Evolutionary conservation across 2,113 vertebrate genomes (phyloP).

Genomic region (Patagioenas fasciata): DNA sequence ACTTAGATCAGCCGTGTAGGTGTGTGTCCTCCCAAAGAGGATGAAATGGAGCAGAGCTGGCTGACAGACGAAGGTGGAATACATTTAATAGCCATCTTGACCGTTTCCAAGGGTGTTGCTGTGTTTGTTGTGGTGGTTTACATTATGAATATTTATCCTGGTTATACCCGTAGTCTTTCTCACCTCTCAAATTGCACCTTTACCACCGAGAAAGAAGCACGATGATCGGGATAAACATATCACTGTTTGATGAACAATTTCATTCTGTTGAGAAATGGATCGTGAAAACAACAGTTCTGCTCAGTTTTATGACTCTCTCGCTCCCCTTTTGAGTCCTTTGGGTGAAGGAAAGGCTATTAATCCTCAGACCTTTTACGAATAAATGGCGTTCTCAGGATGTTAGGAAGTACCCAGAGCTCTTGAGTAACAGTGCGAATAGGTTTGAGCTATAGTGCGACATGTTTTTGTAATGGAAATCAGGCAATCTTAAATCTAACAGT

Average conservation of each 20-base stretch:
- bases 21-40: neutral
- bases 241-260: neutral
- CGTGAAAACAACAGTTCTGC: neutral
- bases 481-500: too few species aligned
- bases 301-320: neutral
- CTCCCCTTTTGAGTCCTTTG: neutral
- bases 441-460: too few species aligned
- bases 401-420: neutral
- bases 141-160: neutral
- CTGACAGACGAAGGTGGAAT: neutral
- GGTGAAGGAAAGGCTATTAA: neutral
- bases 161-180: neutral
- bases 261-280: neutral
- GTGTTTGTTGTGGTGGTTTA: neutral
- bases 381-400: neutral
- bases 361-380: neutral
- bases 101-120: neutral
- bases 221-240: neutral
- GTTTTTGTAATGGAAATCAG: too few species aligned
- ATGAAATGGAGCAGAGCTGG: neutral
- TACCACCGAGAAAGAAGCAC: rapidly evolving
- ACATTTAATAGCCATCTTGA: neutral
- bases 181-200: neutral
- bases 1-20: neutral
- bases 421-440: neutral